A percentile compares a stretch with the other conserved stretches of the same genome.
phyloP scores from a whole-genome alignment of 2,888 invertebrate genomes.

The Netelia fuscicornis region DNA sequence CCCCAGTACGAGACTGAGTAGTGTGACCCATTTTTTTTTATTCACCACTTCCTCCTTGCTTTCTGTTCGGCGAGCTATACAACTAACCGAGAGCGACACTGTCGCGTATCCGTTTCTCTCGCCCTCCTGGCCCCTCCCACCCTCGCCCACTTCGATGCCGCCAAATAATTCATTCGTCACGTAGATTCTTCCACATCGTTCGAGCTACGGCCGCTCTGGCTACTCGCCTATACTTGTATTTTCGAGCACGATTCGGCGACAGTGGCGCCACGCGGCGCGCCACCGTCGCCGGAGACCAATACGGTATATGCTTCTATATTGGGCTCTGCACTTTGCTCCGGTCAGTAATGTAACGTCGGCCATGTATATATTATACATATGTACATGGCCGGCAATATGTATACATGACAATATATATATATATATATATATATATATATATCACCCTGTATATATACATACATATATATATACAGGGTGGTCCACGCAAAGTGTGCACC shows the following conservation, averaged over 20 bases:
- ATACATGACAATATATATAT: not conserved
- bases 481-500: no score
- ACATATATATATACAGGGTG: not conserved
- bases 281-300: not conserved
- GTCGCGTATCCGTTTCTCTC: conserved; percentile 38
- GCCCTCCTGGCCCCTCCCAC: conserved; percentile 33
- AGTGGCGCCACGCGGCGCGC: not conserved
- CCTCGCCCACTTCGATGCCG: conserved; percentile 31
- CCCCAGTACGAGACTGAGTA: not conserved
- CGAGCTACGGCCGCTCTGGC: conserved; percentile 20
- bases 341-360: not conserved
- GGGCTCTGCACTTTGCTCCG: no score
- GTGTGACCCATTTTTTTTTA: conserved; percentile 46
- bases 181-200: conserved; percentile 36
- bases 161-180: conserved; percentile 63
- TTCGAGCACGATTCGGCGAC: conserved; percentile 46
- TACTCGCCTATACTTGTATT: conserved; percentile 1
- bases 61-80: conserved; percentile 22
- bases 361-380: conserved; percentile 6
- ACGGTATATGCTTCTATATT: no score
- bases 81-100: not conserved
- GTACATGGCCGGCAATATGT: not conserved
- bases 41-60: conserved; percentile 1
- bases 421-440: not conserved
- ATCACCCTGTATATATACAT: not conserved